A percentile compares a stretch with the other conserved stretches of the same genome.
Evolutionary conservation across 1,140 invertebrate species (phyloP).

Genomic region (Atopsyche davidsoni): DNA sequence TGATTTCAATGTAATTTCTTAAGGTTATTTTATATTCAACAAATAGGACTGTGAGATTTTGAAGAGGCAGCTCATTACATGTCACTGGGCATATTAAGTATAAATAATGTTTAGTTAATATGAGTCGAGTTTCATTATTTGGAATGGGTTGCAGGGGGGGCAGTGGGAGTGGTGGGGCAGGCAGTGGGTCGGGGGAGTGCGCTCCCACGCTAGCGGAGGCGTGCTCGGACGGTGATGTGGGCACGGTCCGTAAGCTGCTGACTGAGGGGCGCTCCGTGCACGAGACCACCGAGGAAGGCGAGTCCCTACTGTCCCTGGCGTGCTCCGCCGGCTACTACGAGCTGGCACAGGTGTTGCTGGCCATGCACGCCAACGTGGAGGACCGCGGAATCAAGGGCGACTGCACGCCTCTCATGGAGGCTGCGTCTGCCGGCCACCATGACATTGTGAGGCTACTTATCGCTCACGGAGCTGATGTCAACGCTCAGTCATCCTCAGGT

Average conservation of each 20-base stretch:
- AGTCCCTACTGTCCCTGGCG: conserved; percentile 84
- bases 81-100: too few relatives aligned
- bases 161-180: conserved; percentile 19
- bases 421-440: conserved; percentile 87
- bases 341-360: conserved; percentile 86
- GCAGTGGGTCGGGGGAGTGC: conserved; percentile 37
- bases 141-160: background rate
- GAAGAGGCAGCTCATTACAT: too few relatives aligned
- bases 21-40: too few relatives aligned
- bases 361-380: conserved; percentile 96
- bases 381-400: conserved; percentile 89
- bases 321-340: conserved; percentile 93
- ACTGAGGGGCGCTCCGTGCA: conserved; percentile 85
- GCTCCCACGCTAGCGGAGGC: conserved; percentile 74
- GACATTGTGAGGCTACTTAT: conserved; percentile 91
- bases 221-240: conserved; percentile 88
- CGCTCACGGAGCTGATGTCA: conserved; percentile 89
- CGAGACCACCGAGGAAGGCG: conserved; percentile 90
- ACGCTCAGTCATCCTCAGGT: conserved; percentile 92
- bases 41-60: too few relatives aligned
- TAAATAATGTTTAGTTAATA: background rate
- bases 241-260: conserved; percentile 79
- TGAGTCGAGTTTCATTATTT: too few relatives aligned
- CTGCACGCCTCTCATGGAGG: conserved; percentile 96
- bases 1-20: too few relatives aligned